Evolutionary conservation across 2,113 vertebrate species (phyloP).

Genomic region (Philantomba maxwellii): DNA sequence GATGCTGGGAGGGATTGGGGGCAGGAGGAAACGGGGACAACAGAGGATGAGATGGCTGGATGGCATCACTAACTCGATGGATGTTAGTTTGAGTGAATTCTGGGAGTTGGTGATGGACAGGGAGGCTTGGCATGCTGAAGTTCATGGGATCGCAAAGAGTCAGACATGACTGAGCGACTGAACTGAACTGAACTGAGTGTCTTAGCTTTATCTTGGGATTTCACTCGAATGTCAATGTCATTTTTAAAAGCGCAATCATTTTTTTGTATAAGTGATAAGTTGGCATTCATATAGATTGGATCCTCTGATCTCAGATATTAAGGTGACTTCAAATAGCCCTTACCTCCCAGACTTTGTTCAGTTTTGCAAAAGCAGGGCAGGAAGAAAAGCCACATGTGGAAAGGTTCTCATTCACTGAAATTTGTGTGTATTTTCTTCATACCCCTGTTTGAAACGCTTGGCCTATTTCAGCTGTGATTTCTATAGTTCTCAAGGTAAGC

Average conservation of each 20-base stretch:
- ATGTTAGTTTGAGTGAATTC: too few relatives aligned
- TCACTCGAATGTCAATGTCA: neutral
- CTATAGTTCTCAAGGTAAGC: neutral
- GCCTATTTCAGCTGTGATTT: neutral
- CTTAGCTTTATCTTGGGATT: neutral
- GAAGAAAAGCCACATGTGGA: neutral
- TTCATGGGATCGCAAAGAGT: too few relatives aligned
- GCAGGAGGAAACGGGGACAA: too few relatives aligned
- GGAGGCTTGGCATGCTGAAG: too few relatives aligned
- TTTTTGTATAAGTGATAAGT: neutral
- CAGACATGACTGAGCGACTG: too few relatives aligned
- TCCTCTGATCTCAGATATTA: neutral
- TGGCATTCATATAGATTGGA: neutral
- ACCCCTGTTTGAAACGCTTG: neutral
- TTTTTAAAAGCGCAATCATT: neutral
- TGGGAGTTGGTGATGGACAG: too few relatives aligned
- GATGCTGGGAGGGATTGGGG: too few relatives aligned
- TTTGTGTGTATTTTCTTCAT: neutral
- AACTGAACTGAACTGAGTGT: neutral
- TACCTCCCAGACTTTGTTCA: neutral
- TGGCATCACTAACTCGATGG: too few relatives aligned
- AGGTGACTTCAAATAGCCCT: neutral
- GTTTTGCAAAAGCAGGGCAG: neutral
- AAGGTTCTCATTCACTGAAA: neutral
- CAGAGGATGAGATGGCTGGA: too few relatives aligned